Evolutionary conservation across 2,797 vertebrate genomes (phyloP).

Genomic region (Argyrosomus regius): DNA sequence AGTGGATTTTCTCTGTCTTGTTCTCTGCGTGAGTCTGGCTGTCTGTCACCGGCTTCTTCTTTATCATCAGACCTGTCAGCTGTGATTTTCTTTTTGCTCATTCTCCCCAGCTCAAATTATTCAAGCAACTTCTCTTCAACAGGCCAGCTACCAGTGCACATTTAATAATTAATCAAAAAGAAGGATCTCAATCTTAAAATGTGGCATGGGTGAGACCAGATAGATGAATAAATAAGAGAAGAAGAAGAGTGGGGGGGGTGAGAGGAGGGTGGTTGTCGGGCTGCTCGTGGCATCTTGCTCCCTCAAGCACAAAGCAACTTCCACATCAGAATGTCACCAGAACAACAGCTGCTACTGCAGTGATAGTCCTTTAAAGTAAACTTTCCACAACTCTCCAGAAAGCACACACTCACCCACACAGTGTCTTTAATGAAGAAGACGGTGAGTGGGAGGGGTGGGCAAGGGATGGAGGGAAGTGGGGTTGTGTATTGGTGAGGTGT

Average conservation of each 20-base stretch:
- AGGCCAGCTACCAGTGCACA: conserved; percentile 16
- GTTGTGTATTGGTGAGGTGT: conserved; percentile 30
- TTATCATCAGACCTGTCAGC: conserved; percentile 16
- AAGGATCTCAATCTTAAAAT: conserved; percentile 42
- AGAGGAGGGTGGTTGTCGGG: conserved; percentile 11
- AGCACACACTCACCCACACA: conserved; percentile 40
- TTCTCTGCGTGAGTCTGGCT: conserved; percentile 17
- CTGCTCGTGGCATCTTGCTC: conserved; percentile 61
- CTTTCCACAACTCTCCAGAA: conserved; percentile 77
- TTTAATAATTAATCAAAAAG: conserved; percentile 72
- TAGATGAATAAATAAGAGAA: conserved; percentile 25
- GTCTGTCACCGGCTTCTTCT: conserved; percentile 9
- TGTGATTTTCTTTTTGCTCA: conserved; percentile 12
- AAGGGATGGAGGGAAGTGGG: conserved; percentile 18
- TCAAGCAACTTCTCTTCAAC: conserved; percentile 5
- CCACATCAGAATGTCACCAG: conserved; percentile 79
- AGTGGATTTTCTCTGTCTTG: conserved; percentile 33
- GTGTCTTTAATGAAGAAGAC: conserved; percentile 64
- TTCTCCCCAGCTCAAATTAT: conserved; percentile 10
- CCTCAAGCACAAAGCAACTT: conserved; percentile 74
- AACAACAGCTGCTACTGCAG: conserved; percentile 78
- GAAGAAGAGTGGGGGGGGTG: background rate
- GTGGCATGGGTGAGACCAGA: conserved; percentile 35
- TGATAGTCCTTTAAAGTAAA: conserved; percentile 80
- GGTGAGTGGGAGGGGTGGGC: conserved; percentile 35